Conservation (phyloP, 2,888 invertebrate species). For the Trichogramma dendrolimi region DNA sequence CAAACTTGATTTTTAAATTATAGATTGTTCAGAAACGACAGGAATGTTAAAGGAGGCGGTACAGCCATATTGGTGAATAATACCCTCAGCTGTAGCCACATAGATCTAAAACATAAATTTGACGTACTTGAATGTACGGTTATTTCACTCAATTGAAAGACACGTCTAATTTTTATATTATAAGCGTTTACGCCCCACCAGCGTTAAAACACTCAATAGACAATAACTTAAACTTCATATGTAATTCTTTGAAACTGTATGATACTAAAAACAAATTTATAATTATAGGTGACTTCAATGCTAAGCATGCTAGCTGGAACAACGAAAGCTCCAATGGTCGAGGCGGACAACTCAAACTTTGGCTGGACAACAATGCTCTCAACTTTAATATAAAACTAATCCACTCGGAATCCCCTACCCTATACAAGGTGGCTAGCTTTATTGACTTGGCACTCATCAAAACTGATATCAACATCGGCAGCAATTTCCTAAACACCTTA, state of each 20-base stretch:
- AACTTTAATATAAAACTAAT: background rate
- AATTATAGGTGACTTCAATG: slow-evolving; percentile 12
- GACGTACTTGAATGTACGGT: too few species aligned
- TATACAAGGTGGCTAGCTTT: background rate
- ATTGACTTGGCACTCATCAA: background rate
- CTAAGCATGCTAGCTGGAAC: slow-evolving; percentile 6
- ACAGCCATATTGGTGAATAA: too few species aligned
- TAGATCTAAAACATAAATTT: too few species aligned
- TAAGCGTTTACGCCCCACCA: too few species aligned
- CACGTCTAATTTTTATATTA: too few species aligned
- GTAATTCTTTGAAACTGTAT: background rate
- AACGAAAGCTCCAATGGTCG: background rate
- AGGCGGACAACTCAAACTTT: slow-evolving; percentile 11
- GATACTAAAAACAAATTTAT: slow-evolving; percentile 1
- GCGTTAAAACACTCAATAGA: too few species aligned
- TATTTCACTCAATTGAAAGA: too few species aligned
- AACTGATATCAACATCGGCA: too few species aligned
- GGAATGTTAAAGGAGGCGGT: too few species aligned
- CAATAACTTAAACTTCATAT: background rate
- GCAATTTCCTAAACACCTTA: background rate
- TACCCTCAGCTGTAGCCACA: too few species aligned
- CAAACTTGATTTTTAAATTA: too few species aligned
- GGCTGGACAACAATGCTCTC: background rate
- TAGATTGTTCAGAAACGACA: too few species aligned
- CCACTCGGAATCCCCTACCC: background rate